Evolutionary conservation across 2,888 invertebrate genomes (phyloP), one percentile per base, ranked within the genome.

Genomic region (Tiliacea citrago): DNA sequence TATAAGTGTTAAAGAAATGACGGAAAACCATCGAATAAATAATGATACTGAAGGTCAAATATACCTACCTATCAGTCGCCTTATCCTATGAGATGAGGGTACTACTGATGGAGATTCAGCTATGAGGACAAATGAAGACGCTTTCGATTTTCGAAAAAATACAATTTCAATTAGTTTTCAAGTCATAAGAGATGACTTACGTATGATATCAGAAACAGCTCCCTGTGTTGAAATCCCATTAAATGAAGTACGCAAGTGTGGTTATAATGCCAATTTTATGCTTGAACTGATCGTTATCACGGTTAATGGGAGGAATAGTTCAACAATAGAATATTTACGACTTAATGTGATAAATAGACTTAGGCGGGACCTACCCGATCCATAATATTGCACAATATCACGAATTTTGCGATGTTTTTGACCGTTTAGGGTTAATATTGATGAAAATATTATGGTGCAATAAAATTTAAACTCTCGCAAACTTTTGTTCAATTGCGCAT

Each of bases 251-350:
- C n/a, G 57, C 24, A 51, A 62, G 18, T 60, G 16, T 16, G 12
- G 29, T 24, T 35, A 71, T 81, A 8, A 60, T 62, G 51, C 61
- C 9, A 79, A 62, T 77, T 61, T 71, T 47, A 45, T 24, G 21
- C 45, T 39, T 45, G 13, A 67, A 77, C 66, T 42, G 58, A 74
- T 66, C 68, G 61, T 79, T 78, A 57, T 29, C 53, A 68, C 65
- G 47, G 68, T 82, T 68, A 53, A 73, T 82, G 67, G 10, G 53
- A 39, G 61, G 42, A 51, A 66, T 67, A 68, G 58, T 74, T 67
- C 49, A 69, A 83, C 83, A 82, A 73, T 79, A 71, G 71, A 68
- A 57, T 24, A 67, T 80, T 82, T 71, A 83, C 65, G 72, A 84
- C 24, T 24, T 57, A 67, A 75, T 49, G 62, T 63, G 84, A 77